Evolutionary conservation across 2,888 invertebrate species (phyloP).

Genomic region (Phyto melanocephala): DNA sequence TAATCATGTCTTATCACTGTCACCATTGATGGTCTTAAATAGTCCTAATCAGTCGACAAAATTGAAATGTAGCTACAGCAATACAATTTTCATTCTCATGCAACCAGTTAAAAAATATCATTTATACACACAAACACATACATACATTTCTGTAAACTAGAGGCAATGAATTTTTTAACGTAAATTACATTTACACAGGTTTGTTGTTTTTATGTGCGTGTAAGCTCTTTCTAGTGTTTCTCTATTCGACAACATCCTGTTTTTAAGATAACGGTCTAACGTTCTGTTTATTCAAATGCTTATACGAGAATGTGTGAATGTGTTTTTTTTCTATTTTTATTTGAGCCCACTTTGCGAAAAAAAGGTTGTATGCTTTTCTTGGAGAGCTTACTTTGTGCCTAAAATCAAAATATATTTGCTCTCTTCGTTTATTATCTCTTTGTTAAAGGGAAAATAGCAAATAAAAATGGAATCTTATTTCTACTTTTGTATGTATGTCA

Average conservation of each 20-base stretch:
- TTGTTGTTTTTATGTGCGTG: background rate
- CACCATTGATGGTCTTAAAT: too few species aligned
- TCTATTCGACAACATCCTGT: constrained; percentile 49
- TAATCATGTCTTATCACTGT: too few species aligned
- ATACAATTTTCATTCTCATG: too few species aligned
- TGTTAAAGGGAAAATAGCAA: background rate
- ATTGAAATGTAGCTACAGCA: too few species aligned
- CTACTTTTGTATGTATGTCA: background rate
- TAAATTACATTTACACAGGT: constrained; percentile 28
- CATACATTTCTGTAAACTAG: too few species aligned
- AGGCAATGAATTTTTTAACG: background rate
- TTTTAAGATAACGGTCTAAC: constrained; percentile 39
- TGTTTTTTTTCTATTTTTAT: background rate
- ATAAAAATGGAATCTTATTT: constrained; percentile 14
- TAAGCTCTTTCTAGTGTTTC: background rate
- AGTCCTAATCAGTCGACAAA: too few species aligned
- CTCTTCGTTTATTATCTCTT: background rate
- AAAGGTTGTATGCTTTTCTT: constrained; percentile 1
- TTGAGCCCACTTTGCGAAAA: too few species aligned
- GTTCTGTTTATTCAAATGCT: constrained; percentile 26
- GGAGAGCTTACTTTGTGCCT: constrained; percentile 14
- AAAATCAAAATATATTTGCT: constrained; percentile 1
- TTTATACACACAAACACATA: too few species aligned
- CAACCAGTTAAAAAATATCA: too few species aligned
- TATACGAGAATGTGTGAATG: background rate